Evolutionary conservation across 2,888 invertebrate species (phyloP).

Genomic region (Drosophila meridionalis): DNA sequence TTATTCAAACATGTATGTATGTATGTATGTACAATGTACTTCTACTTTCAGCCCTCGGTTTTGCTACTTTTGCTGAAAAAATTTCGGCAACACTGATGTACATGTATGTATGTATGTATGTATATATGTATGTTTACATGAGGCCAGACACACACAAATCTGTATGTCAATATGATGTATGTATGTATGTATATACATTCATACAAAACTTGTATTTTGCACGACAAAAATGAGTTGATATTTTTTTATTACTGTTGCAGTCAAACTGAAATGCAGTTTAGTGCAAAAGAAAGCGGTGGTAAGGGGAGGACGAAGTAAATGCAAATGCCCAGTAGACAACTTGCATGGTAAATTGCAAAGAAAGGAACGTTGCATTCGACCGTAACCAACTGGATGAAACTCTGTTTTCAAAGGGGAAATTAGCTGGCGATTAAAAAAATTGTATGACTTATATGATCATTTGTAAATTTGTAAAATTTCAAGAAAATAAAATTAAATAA

Average conservation of each 20-base stretch:
- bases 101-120: slow-evolving; percentile 13
- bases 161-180: background rate
- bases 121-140: background rate
- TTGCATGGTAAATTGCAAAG: slow-evolving; percentile 1
- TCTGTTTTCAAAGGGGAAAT: no score
- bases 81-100: no score
- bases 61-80: no score
- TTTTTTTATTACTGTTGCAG: slow-evolving; percentile 42
- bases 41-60: no score
- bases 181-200: no score
- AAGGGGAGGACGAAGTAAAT: background rate
- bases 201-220: slow-evolving; percentile 33
- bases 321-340: slow-evolving; percentile 22
- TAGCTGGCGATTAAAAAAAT: no score
- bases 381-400: no score
- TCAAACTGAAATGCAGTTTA: slow-evolving; percentile 15
- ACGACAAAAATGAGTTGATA: slow-evolving; percentile 24
- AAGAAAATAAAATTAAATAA: background rate
- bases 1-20: slow-evolving; percentile 17
- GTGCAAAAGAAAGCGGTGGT: background rate
- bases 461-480: no score
- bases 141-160: slow-evolving; percentile 1
- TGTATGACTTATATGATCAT: no score
- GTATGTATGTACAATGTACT: background rate
- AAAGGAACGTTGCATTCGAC: no score